A percentile compares a stretch with the other conserved stretches of the same genome.
Conservation (phyloP, 2,797 vertebrate species). For the Paedocypris micromegethes region DNA sequence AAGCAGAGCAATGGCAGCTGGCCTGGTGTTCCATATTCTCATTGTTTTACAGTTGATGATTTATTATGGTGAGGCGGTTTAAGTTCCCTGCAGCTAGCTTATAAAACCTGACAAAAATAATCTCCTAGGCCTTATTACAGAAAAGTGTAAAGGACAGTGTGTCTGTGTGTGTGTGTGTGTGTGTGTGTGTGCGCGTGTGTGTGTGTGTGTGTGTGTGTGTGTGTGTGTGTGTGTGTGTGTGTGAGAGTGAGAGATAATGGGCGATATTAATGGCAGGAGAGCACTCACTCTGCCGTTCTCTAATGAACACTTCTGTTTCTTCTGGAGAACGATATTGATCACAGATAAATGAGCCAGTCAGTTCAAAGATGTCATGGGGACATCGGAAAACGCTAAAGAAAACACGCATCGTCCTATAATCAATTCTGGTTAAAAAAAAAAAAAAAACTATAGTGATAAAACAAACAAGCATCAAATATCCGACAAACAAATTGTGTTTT, state of each 20-base stretch:
- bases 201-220: neutral
- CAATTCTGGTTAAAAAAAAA: neutral
- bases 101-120: constrained; percentile 41
- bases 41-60: constrained; percentile 35
- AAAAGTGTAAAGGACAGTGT: constrained; percentile 5
- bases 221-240: constrained; percentile 7
- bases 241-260: constrained; percentile 28
- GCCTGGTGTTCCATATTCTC: constrained; percentile 26
- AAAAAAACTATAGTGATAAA: neutral
- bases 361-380: constrained; percentile 7
- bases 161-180: constrained; percentile 1
- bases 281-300: constrained; percentile 23
- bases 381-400: neutral
- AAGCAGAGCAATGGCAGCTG: constrained; percentile 22
- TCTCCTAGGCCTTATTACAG: constrained; percentile 28
- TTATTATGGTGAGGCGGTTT: constrained; percentile 25
- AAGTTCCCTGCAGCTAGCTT: constrained; percentile 44
- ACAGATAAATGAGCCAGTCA: constrained; percentile 14
- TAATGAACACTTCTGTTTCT: constrained; percentile 37
- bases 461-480: neutral
- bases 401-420: neutral
- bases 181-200: constrained; percentile 1
- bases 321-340: constrained; percentile 38
- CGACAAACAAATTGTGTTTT: neutral
- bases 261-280: constrained; percentile 36